Evolutionary conservation across 2,888 invertebrate genomes (phyloP), one percentile per base, ranked within the genome.

Genomic region (Calameuta filiformis): DNA sequence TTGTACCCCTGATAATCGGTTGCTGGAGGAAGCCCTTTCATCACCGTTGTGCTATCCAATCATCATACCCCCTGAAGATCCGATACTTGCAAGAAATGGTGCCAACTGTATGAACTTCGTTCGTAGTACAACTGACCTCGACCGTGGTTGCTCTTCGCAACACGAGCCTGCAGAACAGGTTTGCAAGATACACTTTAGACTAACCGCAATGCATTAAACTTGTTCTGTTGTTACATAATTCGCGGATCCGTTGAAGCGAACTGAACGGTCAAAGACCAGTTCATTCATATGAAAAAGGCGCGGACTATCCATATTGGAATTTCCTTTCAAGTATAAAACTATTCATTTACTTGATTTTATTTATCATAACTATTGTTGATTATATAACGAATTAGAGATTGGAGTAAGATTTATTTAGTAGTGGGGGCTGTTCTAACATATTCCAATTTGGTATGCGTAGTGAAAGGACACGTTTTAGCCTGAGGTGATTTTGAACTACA

Each of bases 71-170:
- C 87, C 90, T 34, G 88, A 82, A 80, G 90, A 84, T 90, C 93
- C 88, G 81, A 93, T 93, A 73, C 94, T 94, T 83, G 87, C 91
- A 0, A 90, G 92, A 11, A 92, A 92, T 71, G 93, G 94, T 33
- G 93, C 93, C 1, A 93, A 93, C 79, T 96, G 96, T 88, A 93
- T 95, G 93, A 95, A 95, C 92, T 96, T 96, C 85, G 94, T 96
- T 11, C 93, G 96, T 81, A 95, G 95, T 2, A 93, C 93, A 68
- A 94, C 94, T 3, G 95, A 96, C 75, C 93, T 95, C 76, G 94
- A 95, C 83, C 93, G 94, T 79, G 93, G 94, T 75, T 95, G 96
- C 78, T 76, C 85, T 3, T 77, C 82, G 30, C 11, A 75, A 56
- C 31, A 35, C 93, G 93, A 11, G 92, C 94, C 96, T 12, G 95